Base-by-base conservation (phyloP, 2,797 vertebrate genomes). In the Chelon labrosus region DNA sequence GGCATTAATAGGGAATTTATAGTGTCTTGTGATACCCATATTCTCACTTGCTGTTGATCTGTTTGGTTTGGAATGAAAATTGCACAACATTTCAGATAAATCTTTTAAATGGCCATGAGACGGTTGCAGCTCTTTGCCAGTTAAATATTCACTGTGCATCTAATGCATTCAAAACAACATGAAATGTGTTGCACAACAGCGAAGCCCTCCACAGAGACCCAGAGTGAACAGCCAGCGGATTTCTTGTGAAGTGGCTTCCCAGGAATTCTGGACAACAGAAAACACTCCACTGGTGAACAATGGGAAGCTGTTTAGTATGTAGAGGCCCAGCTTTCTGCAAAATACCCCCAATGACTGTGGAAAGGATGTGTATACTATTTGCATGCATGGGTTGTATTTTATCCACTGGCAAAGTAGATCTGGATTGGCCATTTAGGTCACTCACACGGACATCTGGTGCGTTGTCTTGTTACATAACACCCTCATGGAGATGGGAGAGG, bases 161-260 rank as follows among this genome's bases (percentile, higher is more conserved):
- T 27, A 27, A 27, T 27, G 25, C 25, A 3, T 27, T 27, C 5
- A 78, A 20, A 65, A 46, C 19, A 35, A 61, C 25, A 14, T 62
- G 7, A 67, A 68, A 49, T 20, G 60, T 71, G 65, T 89, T 89
- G 78, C 86, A 82, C 82, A 87, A 89, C 71, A 75, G 39, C 4
- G 1, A 4, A 63, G 60, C 61, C 44, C 77, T 77, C 61, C 56
- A 22, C 68, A 13, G 60, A 78, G 75, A 70, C 56, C 63, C 55
- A 16, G 19, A 1, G 46, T 70, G 58, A 61, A 14, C 57, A 62
- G 62, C 80, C 61, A 71, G 55, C 39, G 41, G 59, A 74, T 69
- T 90, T 88, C 80, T 38, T 74, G 82, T 80, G 85, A 93, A 92
- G 85, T 80, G 85, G 83, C 77, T 91, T 91, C 80, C 89, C 89